These are phyloP conservation scores for Pipistrellus nathusii DNA, from an alignment of 2,797 vertebrate species.

Conservation along the genomic window DNA sequence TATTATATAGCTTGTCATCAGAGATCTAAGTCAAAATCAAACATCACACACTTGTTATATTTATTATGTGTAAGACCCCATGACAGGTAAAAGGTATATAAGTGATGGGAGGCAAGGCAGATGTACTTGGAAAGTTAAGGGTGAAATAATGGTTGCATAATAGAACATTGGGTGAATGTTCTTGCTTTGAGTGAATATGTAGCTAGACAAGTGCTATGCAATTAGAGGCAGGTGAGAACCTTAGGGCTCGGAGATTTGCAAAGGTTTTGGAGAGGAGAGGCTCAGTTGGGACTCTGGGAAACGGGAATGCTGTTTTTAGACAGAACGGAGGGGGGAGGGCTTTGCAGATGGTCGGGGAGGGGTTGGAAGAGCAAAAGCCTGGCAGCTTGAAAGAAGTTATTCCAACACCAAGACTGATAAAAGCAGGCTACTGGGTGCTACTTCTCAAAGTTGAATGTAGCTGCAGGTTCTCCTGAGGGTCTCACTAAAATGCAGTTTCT, in stretches of 20 bases:
- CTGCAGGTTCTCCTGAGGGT: not conserved
- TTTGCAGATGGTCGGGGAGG: not conserved
- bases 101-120: not conserved
- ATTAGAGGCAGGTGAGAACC: not conserved
- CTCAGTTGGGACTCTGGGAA: not conserved
- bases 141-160: not conserved
- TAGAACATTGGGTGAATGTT: not conserved
- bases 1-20: constrained; percentile 32
- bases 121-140: not conserved
- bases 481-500: not conserved
- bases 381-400: not conserved
- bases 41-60: constrained; percentile 44
- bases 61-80: not conserved
- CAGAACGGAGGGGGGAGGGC: not conserved
- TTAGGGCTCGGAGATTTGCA: not conserved
- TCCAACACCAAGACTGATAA: not conserved
- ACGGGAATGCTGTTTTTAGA: not conserved
- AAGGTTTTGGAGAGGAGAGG: not conserved
- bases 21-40: constrained; percentile 58
- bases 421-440: not conserved
- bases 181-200: not conserved
- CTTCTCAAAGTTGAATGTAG: not conserved
- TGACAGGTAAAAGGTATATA: not conserved
- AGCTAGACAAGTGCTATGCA: not conserved
- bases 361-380: not conserved